phyloP scores from a whole-genome alignment of 2,888 invertebrate species.

The Aradus depressus region DNA sequence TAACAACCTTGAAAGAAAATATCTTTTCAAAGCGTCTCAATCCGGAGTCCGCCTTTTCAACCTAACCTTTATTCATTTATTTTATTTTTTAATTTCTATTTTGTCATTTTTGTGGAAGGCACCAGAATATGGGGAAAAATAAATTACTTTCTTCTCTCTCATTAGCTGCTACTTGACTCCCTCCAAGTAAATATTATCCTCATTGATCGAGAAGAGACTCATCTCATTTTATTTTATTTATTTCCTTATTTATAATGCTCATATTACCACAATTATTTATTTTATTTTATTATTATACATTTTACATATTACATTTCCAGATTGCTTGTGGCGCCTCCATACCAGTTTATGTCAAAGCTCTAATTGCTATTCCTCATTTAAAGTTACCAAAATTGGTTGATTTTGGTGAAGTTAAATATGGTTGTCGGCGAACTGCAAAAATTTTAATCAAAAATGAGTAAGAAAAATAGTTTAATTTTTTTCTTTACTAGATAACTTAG shows the following conservation, averaged over 20 bases:
- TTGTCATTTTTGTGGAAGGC: too few species aligned
- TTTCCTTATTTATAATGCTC: background rate
- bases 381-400: conserved; percentile 2
- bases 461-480: background rate
- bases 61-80: too few species aligned
- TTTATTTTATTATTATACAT: background rate
- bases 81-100: too few species aligned
- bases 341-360: conserved; percentile 5
- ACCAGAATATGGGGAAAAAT: too few species aligned
- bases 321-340: conserved; percentile 7
- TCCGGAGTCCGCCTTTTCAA: too few species aligned
- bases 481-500: background rate
- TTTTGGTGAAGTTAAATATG: conserved; percentile 9
- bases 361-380: conserved; percentile 3
- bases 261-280: background rate
- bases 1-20: too few species aligned
- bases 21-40: too few species aligned
- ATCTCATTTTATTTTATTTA: too few species aligned
- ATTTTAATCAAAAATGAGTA: conserved; percentile 1
- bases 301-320: background rate
- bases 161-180: too few species aligned
- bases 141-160: too few species aligned
- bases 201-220: too few species aligned
- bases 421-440: background rate
- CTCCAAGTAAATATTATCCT: too few species aligned